Percentiles rank a stretch among this genome's conserved stretches.
Evolutionary conservation across 2,797 vertebrate species (phyloP).

Genomic region (Limnodromus scolopaceus): DNA sequence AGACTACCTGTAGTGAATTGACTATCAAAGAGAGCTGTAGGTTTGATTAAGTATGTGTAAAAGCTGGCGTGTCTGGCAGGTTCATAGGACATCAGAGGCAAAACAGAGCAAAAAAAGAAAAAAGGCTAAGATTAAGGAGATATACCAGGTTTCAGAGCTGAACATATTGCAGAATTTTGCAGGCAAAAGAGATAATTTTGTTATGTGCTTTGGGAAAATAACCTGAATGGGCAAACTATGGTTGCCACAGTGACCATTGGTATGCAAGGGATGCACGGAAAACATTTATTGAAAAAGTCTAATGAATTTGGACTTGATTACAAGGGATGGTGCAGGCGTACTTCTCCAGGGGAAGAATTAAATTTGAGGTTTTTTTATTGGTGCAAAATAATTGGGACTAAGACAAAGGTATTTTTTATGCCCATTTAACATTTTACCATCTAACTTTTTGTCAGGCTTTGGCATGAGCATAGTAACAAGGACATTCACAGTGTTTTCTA

Average conservation of each 20-base stretch:
- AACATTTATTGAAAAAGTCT: conserved; percentile 14
- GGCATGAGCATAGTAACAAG: neutral
- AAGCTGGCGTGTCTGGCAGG: neutral
- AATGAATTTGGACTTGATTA: conserved; percentile 33
- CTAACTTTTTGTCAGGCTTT: neutral
- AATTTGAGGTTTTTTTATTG: neutral
- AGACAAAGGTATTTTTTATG: neutral
- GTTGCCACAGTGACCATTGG: conserved; percentile 10
- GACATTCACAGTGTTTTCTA: neutral
- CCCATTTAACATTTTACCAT: neutral
- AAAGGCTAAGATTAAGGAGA: neutral
- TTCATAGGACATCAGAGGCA: neutral
- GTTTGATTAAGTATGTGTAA: neutral
- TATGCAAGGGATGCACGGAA: neutral
- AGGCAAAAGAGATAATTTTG: neutral
- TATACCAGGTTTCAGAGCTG: neutral
- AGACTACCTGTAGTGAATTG: neutral
- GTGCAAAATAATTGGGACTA: neutral
- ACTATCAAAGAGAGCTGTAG: neutral
- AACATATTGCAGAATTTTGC: neutral
- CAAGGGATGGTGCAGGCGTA: neutral
- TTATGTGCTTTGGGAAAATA: conserved; percentile 4
- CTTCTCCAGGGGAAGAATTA: neutral
- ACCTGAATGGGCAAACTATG: neutral
- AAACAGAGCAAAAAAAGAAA: neutral